Base-by-base conservation (phyloP, 2,113 vertebrate genomes). In the Paradoxurus hermaphroditus region DNA sequence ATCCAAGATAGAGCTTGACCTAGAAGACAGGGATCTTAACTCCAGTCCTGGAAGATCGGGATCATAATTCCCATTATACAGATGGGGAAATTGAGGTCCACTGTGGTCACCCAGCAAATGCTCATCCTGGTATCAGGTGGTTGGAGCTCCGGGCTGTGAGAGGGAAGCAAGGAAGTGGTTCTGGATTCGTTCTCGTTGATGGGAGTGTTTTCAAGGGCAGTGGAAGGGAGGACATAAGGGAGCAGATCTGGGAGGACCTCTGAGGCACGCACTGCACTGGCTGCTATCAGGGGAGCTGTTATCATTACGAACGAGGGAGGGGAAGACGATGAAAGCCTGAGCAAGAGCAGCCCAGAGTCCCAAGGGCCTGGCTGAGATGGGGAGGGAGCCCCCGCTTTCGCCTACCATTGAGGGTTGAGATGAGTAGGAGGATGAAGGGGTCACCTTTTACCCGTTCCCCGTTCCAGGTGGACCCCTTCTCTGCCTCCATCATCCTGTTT, bases 401-500 rank as follows among this genome's bases (percentile, higher is more conserved):
- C 44, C 65, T 15, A 11, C 34, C 7, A 44, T 4, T 27, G 49
- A 82, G 31, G 19, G 34, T 23, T 34, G 67, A 77, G 77, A 36
- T 78, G 25, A 72, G 11, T 19, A 7, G 36, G 92, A 86, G 31
- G 77, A 63, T 78, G 13, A 92, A 65, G 11, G 3, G n/a, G 46
- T 91, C 5, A 10, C 13, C 63, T 83, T 25, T 53, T n/a, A 77
- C 19, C 81, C 82, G 49, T 83, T 88, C 56, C 34, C 63, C 18
- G 81, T 82, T 8, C 10, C 96, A 99, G 99, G 97, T 99, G 98
- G 98, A 99, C 46, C 99, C 99, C 8, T 99, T 99, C 96, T 98
- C 98, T 44, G 99, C 99, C 73, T 99, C 99, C 72, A 99, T 99
- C 98, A 99, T 99, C 96, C 98, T 99, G 3, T 99, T 99, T 23